Base-by-base conservation (phyloP, 2,888 invertebrate genomes). In the Mystacides longicornis region DNA sequence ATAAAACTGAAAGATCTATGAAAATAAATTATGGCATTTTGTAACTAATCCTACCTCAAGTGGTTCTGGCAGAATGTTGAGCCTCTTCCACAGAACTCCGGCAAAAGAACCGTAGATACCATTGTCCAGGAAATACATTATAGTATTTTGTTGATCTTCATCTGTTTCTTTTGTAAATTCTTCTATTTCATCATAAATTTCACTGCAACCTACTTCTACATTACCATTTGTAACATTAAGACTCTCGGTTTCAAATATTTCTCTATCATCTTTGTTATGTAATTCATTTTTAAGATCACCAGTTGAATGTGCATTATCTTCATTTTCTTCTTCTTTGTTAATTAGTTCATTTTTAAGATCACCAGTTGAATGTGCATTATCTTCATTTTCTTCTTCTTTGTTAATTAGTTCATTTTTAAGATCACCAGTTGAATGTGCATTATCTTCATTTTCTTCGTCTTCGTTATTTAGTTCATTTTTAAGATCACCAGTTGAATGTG, bases 61-160 rank as follows among this genome's bases (percentile, higher is more conserved):
- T 23, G 87, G 85, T 57, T 80, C 68, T 2, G 93, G 87, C 52
- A 75, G 75, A 5, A 93, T 88, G 42, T 81, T 78, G 64, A 91
- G 89, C 71, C 97, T 94, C 72, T 98, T 97, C 66, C 91, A 97
- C 31, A 97, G 79, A 64, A 96, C 81, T 74, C 94, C 94, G 78
- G 97, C 98, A 81, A 99, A 99, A 56, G 95, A 95, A 56, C 97
- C 97, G 72, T 98, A 99, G 57, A 98, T 93, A 4, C 99, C 98
- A 72, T 99, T 98, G 73, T 98, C 98, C 67, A 99, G 87, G 78
- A 94, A 98, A 74, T 98, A 98, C 96, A 97, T 96, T 69, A 80
- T 75, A 43, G 9, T 43, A 7, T 5, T 7, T 7, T 11, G 27
- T 11, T 27, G 5, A 27, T 27, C 5, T 7, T 27, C 27, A 27